Evolutionary conservation across 2,888 invertebrate species (phyloP), one percentile per base, ranked within the genome.

Genomic region (Euproctis similis): DNA sequence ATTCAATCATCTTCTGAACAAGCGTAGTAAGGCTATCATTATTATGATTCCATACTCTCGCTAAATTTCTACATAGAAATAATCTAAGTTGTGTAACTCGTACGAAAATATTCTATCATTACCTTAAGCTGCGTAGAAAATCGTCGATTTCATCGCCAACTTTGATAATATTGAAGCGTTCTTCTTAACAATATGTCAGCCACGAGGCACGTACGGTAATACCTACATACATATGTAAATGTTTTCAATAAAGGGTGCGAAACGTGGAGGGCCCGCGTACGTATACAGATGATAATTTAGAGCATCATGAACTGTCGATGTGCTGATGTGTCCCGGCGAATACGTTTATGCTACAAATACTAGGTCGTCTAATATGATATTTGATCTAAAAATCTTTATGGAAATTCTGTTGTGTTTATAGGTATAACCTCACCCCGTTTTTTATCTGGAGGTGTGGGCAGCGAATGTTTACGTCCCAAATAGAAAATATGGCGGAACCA

Each of bases 181-280:
- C 49, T 45, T 50, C 46, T 48, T 55, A 55, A 59, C 68, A 67
- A 67, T 67, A 66, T 67, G 65, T 57, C 60, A 56, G 53, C 34
- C n/a, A 52, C 43, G 55, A 50, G 34, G 39, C 41, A 46, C 48
- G 51, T 48, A 36, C 44, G 40, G 30, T 49, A 58, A 60, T 64
- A 62, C 55, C 48, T 39, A 62, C 71, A 72, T 72, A 67, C 64
- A 70, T 74, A 77, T 77, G 77, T 71, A 75, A 74, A 76, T 76
- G 66, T 72, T 76, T 74, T 72, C 76, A 76, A 76, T 77, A 76
- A n/a, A 74, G 66, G 61, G 54, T 45, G 44, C 39, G 35, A 44
- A n/a, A 30, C 43, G 36, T 20, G 36, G 44, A 43, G 43, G 52
- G 45, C 48, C 28, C 32, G 36, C 37, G 38, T 30, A 31, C 50